Evolutionary conservation across 2,797 vertebrate genomes (phyloP).

Genomic region (Oryzias sinensis): DNA sequence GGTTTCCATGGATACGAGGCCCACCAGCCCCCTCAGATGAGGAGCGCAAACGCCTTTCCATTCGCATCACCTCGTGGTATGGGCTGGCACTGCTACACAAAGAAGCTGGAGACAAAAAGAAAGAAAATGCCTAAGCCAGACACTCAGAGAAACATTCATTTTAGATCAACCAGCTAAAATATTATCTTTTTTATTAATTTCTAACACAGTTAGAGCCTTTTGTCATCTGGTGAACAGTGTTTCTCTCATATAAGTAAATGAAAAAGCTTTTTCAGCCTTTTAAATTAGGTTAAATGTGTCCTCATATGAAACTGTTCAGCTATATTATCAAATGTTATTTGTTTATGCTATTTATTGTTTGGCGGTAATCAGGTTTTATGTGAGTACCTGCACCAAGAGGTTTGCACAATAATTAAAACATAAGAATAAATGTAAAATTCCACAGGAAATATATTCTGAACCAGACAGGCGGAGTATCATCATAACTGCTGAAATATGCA

Average conservation of each 20-base stretch:
- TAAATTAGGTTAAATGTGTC: conserved; percentile 14
- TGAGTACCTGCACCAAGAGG: background rate
- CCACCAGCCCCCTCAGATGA: conserved; percentile 95
- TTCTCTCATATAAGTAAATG: conserved; percentile 26
- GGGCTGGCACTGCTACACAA: conserved; percentile 90
- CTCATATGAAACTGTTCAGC: conserved; percentile 9
- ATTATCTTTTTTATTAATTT: conserved; percentile 21
- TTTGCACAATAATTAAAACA: conserved; percentile 17
- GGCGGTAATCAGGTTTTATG: conserved; percentile 17
- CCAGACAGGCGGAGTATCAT: conserved; percentile 10
- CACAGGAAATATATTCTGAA: conserved; percentile 13
- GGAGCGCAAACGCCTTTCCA: conserved; percentile 90
- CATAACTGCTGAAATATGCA: conserved; percentile 10
- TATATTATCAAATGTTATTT: conserved; percentile 24
- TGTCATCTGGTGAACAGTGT: conserved; percentile 1
- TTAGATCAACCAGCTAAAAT: conserved; percentile 8
- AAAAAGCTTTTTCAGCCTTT: conserved; percentile 20
- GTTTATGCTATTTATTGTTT: conserved; percentile 22
- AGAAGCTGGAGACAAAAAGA: conserved; percentile 71
- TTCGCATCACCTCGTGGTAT: conserved; percentile 86
- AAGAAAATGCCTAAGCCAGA: conserved; percentile 11
- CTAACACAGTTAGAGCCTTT: conserved; percentile 7
- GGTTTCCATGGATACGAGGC: conserved; percentile 86
- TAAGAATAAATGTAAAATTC: conserved; percentile 16
- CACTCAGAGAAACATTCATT: conserved; percentile 5